A percentile compares a stretch with the other conserved stretches of the same genome.
phyloP scores from a whole-genome alignment of 2,888 invertebrate species.

The Troglohyphantes excavatus region DNA sequence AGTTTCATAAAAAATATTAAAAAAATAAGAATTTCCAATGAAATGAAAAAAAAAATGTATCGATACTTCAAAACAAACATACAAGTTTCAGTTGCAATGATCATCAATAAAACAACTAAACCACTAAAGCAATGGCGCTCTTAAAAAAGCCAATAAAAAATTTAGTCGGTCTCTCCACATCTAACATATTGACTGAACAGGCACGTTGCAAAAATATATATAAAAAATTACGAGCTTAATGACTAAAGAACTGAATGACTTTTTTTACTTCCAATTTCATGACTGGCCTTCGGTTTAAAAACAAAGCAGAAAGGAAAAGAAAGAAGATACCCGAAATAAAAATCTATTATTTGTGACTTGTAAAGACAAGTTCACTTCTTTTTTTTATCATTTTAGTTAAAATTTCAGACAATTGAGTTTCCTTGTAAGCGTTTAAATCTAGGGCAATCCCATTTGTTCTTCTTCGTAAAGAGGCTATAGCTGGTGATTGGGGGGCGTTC shows the following conservation, averaged over 20 bases:
- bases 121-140: slow-evolving; percentile 43
- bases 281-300: slow-evolving; percentile 27
- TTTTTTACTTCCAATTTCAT: slow-evolving; percentile 30
- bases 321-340: slow-evolving; percentile 60
- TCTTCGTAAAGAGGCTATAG: slow-evolving; percentile 60
- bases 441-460: slow-evolving; percentile 75
- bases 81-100: neutral
- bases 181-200: slow-evolving; percentile 43
- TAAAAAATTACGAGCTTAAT: slow-evolving; percentile 71
- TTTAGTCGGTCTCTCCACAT: slow-evolving; percentile 28
- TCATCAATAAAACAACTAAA: slow-evolving; percentile 54
- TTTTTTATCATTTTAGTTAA: slow-evolving; percentile 71
- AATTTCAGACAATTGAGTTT: slow-evolving; percentile 78
- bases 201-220: slow-evolving; percentile 60
- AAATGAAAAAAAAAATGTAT: too few species aligned
- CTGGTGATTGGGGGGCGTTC: slow-evolving; percentile 56
- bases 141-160: slow-evolving; percentile 70
- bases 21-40: too few species aligned
- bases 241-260: slow-evolving; percentile 50
- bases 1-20: too few species aligned
- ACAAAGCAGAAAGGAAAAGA: neutral
- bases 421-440: slow-evolving; percentile 76
- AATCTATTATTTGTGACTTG: slow-evolving; percentile 76
- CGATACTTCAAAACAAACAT: neutral
- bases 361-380: slow-evolving; percentile 66